Percentiles rank a stretch among this genome's conserved stretches.
Evolutionary conservation across 2,888 invertebrate species (phyloP).

Genomic region (Octonoba sinensis): DNA sequence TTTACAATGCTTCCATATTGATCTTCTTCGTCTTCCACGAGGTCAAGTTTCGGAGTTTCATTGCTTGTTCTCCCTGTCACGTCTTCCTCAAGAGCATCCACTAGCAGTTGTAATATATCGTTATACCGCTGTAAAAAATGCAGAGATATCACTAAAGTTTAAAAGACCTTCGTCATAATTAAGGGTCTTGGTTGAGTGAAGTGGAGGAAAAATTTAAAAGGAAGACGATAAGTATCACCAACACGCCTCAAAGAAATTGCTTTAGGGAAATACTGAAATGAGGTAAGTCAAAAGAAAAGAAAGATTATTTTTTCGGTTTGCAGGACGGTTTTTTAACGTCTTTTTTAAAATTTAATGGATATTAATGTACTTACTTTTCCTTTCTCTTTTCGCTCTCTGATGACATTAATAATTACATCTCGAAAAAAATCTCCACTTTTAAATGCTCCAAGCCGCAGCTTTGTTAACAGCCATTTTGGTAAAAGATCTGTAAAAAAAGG

Average conservation of each 20-base stretch:
- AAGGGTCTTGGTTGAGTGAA: too few species aligned
- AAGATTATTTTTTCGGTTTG: too few species aligned
- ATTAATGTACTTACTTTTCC: slow-evolving; percentile 11
- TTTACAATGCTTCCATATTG: slow-evolving; percentile 35
- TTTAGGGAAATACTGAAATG: too few species aligned
- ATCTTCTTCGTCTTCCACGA: slow-evolving; percentile 36
- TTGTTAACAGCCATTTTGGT: background rate
- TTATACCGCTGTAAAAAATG: slow-evolving; percentile 17
- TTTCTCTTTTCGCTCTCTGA: slow-evolving; percentile 31
- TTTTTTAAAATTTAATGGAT: too few species aligned
- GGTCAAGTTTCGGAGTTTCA: background rate
- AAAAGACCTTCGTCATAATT: too few species aligned
- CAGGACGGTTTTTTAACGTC: too few species aligned
- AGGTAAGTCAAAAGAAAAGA: too few species aligned
- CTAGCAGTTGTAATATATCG: slow-evolving; percentile 37
- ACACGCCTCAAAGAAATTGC: too few species aligned
- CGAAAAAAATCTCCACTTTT: slow-evolving; percentile 11
- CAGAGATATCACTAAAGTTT: background rate
- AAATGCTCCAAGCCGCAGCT: background rate
- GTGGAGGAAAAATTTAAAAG: too few species aligned
- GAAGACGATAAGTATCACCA: too few species aligned
- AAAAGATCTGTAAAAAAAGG: slow-evolving; percentile 8
- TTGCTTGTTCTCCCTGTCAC: background rate
- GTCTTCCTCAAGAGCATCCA: slow-evolving; percentile 35
- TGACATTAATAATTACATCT: slow-evolving; percentile 18